Evolutionary conservation across 2,113 vertebrate genomes (phyloP), one percentile per base, ranked within the genome.

Genomic region (Syrmaticus mikado): DNA sequence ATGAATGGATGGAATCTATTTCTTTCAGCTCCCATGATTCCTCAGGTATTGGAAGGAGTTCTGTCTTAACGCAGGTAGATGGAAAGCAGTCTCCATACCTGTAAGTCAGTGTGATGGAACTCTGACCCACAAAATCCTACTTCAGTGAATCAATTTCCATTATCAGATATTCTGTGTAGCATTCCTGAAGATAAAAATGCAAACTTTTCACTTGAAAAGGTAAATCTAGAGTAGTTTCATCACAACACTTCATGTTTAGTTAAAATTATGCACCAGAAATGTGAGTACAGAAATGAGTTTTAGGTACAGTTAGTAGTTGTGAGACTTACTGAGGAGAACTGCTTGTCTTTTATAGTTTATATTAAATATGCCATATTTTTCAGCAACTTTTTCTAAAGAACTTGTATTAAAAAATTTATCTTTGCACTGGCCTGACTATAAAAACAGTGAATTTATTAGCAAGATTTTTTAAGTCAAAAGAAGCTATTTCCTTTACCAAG

Each of bases 381-480:
- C 82, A 82, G 55, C 86, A 62, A 74, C 43, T 73, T 94, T 66
- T 58, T 85, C 16, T 60, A 41, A 71, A 92, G 88, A 93, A 78
- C 83, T 87, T 88, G 4, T 0, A 83, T 86, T 62, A 66, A 53
- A 80, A 65, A 87, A 92, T 90, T 85, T 55, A 73, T 96, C 92
- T 92, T 92, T 94, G 81, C 78, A 81, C 88, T 85, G 75, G 84
- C 74, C 92, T 91, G 71, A 78, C 93, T 94, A 21, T 90, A 91
- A 80, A 93, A 94, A 57, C 85, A 74, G 79, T 81, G 94, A 96
- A 93, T 95, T 95, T 93, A 85, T 97, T 96, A 94, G 87, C 85
- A 79, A 73, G 90, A 60, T 78, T 92, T 89, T 89, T 66, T 41
- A 71, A 93, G 90, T 68, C 77, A 52, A 96, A 65, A 90, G 70